These are phyloP conservation scores for Oenanthe melanoleuca DNA, from an alignment of 2,113 vertebrate species.

Conservation along the genomic window DNA sequence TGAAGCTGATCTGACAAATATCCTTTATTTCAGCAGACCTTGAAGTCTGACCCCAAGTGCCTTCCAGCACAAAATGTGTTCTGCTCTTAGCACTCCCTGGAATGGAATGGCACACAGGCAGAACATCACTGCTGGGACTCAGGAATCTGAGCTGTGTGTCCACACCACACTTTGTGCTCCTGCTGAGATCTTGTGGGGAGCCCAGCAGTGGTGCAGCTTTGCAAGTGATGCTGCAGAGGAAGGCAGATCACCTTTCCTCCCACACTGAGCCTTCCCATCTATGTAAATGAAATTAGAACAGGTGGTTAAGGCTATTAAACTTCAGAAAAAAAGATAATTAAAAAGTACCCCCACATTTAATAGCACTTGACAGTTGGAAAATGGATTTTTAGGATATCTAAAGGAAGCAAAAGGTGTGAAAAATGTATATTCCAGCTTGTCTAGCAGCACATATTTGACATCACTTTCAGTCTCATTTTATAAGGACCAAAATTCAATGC, in stretches of 20 bases:
- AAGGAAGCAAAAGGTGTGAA: background rate
- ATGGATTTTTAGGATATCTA: background rate
- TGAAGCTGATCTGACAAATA: background rate
- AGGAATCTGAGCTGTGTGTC: background rate
- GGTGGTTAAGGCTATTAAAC: background rate
- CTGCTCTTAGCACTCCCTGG: background rate
- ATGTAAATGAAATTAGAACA: background rate
- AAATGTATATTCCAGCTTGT: background rate
- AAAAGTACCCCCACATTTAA: rapidly evolving
- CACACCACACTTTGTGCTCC: background rate
- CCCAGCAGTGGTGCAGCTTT: background rate
- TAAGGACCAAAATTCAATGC: background rate
- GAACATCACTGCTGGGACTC: background rate
- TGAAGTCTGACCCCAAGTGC: background rate
- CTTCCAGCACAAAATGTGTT: background rate
- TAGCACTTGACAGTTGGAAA: background rate
- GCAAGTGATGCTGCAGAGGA: background rate
- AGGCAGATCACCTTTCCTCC: background rate
- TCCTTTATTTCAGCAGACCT: background rate
- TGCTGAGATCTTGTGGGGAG: rapidly evolving
- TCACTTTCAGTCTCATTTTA: background rate
- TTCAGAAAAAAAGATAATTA: background rate
- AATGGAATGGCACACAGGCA: background rate
- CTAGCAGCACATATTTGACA: background rate
- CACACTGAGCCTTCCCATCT: background rate